Base-by-base conservation (phyloP, 1,140 invertebrate genomes). In the Ladona fulva region DNA sequence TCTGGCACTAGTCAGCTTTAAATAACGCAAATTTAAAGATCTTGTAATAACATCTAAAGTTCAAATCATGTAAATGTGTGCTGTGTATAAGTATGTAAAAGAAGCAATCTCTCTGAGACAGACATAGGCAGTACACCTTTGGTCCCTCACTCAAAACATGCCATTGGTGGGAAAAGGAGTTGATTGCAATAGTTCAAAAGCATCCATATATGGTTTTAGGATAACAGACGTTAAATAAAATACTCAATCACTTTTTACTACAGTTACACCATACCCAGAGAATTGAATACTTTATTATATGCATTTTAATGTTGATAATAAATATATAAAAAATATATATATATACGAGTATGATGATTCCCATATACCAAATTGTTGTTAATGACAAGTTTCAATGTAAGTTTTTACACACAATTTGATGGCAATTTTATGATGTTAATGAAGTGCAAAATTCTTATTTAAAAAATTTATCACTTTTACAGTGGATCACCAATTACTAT, bases 381-480 rank as follows among this genome's bases (percentile, higher is more conserved):
- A 66, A 66, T 66, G n/a, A 66, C 52, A 66, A 66, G 52, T 66
- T 66, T 66, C 52, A 16, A 66, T 66, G 52, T 66, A 66, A 66
- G 52, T 66, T 66, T 66, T 66, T 66, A 66, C 52, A 66, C 52
- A 19, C 52, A 66, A 66, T 66, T 66, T 66, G 52, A 66, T 66
- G 52, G 52, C 52, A 66, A 66, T 66, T 66, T 66, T 66, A 66
- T 66, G 52, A 66, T 66, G 52, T 66, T 66, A 66, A 16, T 22
- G n/a, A 66, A 66, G 52, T 66, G 52, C 52, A 66, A 66, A 52
- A 66, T 66, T 6, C 52, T 66, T 66, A 66, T 66, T 66, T 66
- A 66, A 66, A 66, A 66, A 66, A 66, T 66, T 66, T 37, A 37
- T 5, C 8, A 37, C 29, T 37, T 8, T 37, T 37, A 37, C 29